Conservation (phyloP, 2,888 invertebrate genomes). For the Ceraclea dissimilis region DNA sequence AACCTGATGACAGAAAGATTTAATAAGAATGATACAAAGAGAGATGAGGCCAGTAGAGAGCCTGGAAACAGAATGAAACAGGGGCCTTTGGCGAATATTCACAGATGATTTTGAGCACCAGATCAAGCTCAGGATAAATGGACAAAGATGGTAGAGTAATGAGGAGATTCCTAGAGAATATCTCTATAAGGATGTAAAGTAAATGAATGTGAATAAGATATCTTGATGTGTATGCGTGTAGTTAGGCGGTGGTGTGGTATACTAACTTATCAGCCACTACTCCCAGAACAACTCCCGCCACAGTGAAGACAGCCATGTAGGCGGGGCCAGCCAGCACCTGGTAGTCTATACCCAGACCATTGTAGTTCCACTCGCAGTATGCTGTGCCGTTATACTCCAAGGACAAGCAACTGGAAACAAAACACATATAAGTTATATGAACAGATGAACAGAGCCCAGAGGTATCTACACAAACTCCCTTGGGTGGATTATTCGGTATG, state of each 20-base stretch:
- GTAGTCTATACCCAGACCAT: conserved; percentile 85
- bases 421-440: not conserved
- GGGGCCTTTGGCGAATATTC: not conserved
- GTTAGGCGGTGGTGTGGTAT: no score
- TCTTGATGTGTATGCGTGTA: no score
- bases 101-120: no score
- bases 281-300: conserved; percentile 79
- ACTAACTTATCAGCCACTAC: conserved; percentile 66
- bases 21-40: not conserved
- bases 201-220: no score
- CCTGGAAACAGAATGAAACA: not conserved
- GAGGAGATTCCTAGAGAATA: no score
- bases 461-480: no score
- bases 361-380: conserved; percentile 90
- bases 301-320: conserved; percentile 85
- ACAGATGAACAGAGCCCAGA: no score
- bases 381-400: conserved; percentile 61
- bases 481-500: no score
- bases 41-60: not conserved
- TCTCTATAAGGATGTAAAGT: no score
- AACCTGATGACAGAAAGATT: conserved; percentile 40
- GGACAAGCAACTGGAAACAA: conserved; percentile 50
- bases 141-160: no score
- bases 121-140: not conserved
- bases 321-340: conserved; percentile 89